phyloP scores from a whole-genome alignment of 2,797 vertebrate genomes.

The Myiothlypis chrysogaster region DNA sequence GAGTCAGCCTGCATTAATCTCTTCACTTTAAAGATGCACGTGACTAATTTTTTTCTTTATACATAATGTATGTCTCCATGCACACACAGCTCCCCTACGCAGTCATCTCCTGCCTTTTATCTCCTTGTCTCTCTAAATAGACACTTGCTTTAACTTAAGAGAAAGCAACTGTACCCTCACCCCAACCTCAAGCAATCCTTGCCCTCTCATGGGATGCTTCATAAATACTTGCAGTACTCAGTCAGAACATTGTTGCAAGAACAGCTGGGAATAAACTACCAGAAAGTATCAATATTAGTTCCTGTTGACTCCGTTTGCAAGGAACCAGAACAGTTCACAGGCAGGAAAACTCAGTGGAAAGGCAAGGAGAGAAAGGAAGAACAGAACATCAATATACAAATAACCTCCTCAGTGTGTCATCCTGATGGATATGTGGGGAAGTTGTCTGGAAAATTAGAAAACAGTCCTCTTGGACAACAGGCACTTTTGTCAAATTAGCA shows the following conservation, averaged over 20 bases:
- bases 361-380: not conserved
- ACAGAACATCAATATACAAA: not conserved
- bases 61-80: not conserved
- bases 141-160: not conserved
- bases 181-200: not conserved
- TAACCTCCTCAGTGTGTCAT: not conserved
- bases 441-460: not conserved
- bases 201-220: not conserved
- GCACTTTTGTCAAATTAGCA: not conserved
- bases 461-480: not conserved
- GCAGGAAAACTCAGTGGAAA: not conserved
- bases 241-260: not conserved
- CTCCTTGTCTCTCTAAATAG: not conserved
- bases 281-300: not conserved
- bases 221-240: not conserved
- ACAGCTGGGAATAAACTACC: not conserved
- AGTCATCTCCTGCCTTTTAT: not conserved
- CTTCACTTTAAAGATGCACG: not conserved
- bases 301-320: not conserved
- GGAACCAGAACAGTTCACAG: not conserved
- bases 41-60: not conserved
- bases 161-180: not conserved
- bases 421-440: not conserved
- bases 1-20: not conserved
- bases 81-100: not conserved